Base-by-base conservation (phyloP, 2,888 invertebrate species). In the Flexamia atlantica region DNA sequence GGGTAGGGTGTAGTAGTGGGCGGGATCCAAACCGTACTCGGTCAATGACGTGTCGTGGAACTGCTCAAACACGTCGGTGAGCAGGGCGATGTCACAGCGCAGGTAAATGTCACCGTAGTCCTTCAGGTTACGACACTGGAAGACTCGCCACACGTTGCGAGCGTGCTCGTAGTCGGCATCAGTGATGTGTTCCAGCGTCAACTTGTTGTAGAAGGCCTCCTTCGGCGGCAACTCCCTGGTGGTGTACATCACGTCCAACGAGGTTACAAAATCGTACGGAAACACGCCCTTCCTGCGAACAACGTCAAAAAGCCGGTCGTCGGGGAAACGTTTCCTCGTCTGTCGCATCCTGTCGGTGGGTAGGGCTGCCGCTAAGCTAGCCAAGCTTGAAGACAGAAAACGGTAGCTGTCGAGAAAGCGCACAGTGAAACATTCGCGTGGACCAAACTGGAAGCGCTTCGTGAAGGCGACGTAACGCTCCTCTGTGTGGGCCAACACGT, bases 11-110 rank as follows among this genome's bases (percentile, higher is more conserved):
- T 85, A 88, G 85, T 88, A 89, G 57, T 87, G 86, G 1, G 85
- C 82, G 4, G 89, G 88, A 86, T 89, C 89, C 3, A 90, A 82
- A 0, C 84, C 83, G 82, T 90, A 90, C 4, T 87, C 87, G 28
- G 84, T n/a, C 5, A 88, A 42, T 79, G 88, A 88, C 0, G 84
- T 86, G 4, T 84, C n/a, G 7, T 89, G 68, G 85, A 90, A 90
- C 83, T 89, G 88, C 86, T 90, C 90, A 85, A 90, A 89, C 7
- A 90, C 86, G 80, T 90, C 90, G 3, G 88, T 87, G 40, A 89
- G 83, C 4, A 90, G 84, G n/a, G 89, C 82, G 0, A 90, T 88
- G 85, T 90, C 90, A 0, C 88, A 88, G 86, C 89, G 89, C 30
- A 90, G 64, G 85, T 90, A 90, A 1, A 89, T 23, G 46, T 89